Conservation (phyloP, 2,113 vertebrate genomes). For the Ctenomys sociabilis region DNA sequence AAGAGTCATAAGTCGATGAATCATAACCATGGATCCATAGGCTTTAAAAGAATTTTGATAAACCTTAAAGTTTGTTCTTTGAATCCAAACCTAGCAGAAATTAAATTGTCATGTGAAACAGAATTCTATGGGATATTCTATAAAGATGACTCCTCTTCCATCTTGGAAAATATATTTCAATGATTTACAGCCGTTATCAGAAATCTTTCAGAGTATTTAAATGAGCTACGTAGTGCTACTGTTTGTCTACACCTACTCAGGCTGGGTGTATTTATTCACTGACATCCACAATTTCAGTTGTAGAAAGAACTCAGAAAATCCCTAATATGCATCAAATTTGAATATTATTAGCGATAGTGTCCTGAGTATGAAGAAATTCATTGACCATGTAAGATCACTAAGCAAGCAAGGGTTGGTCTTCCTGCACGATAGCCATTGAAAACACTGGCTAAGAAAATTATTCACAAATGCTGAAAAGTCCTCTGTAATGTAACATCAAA, state of each 20-base stretch:
- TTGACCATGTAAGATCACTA: neutral
- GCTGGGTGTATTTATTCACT: neutral
- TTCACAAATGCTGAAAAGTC: neutral
- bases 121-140: neutral
- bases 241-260: neutral
- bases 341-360: constrained; percentile 11
- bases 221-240: neutral
- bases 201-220: neutral
- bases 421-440: neutral
- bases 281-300: neutral
- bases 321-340: neutral
- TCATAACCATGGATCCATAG: neutral
- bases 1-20: constrained; percentile 15
- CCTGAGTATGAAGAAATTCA: neutral
- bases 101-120: neutral
- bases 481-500: neutral
- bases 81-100: constrained; percentile 40
- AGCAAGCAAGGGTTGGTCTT: neutral
- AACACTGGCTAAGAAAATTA: neutral
- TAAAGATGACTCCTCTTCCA: neutral
- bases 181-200: neutral
- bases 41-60: neutral
- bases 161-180: neutral
- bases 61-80: neutral
- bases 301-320: neutral